Conservation (phyloP, 2,797 vertebrate species). For the Bradypus variegatus region DNA sequence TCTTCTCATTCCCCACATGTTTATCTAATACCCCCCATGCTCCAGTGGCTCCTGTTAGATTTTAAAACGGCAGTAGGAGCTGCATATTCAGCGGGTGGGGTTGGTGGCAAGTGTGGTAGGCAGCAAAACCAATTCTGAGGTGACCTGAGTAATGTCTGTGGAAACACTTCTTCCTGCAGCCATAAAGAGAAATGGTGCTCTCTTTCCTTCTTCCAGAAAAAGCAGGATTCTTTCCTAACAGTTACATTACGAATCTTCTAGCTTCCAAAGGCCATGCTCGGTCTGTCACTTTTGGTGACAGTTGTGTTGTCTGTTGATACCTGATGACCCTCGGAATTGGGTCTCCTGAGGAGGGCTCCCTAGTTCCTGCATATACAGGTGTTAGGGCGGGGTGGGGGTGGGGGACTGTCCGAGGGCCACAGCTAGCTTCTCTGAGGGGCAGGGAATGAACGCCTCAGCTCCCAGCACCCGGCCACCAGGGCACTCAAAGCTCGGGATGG, state of each 20-base stretch:
- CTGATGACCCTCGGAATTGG: too few relatives aligned
- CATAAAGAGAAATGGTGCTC: background rate
- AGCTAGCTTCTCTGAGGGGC: too few relatives aligned
- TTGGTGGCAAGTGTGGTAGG: too few relatives aligned
- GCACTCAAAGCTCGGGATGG: too few relatives aligned
- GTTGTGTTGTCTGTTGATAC: too few relatives aligned
- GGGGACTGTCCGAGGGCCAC: background rate
- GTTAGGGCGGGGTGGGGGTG: background rate
- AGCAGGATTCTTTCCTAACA: background rate
- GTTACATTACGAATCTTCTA: background rate
- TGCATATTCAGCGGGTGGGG: background rate
- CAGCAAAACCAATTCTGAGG: background rate
- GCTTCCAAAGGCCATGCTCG: background rate
- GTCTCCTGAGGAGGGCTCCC: background rate
- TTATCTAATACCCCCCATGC: too few relatives aligned
- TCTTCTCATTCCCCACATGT: too few relatives aligned
- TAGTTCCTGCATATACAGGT: background rate
- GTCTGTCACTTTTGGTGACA: too few relatives aligned
- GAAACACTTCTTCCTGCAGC: background rate
- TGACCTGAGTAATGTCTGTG: background rate
- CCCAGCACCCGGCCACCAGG: too few relatives aligned
- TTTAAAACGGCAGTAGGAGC: background rate
- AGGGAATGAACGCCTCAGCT: too few relatives aligned
- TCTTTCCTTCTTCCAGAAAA: background rate
- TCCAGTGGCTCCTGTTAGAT: too few relatives aligned